Base-by-base conservation (phyloP, 2,797 vertebrate species). In the Argentina silus region DNA sequence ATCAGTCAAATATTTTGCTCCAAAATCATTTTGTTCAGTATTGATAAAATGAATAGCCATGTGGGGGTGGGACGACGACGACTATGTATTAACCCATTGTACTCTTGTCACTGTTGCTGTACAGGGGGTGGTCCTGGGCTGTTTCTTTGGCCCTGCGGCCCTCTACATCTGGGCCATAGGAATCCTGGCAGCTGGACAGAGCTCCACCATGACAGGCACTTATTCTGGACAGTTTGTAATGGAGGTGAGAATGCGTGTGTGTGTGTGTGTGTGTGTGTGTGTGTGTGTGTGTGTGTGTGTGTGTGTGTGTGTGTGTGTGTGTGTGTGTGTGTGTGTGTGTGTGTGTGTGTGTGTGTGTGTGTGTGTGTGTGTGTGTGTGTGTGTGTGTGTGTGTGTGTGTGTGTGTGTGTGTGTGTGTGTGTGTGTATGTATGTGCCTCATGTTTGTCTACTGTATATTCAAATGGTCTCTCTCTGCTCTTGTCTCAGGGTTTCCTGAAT, bases 141-240 rank as follows among this genome's bases (percentile, higher is more conserved):
- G 97, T 72, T 96, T 95, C 86, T 99, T 99, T 0, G 97, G 98
- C 17, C 94, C 96, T 0, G 97, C 95, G 0, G 94, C 97, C 0
- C 94, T 99, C 50, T 99, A 98, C 77, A 99, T 99, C 87, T 99
- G 98, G 98, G 97, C 98, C 0, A 88, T 99, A 0, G 98, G 97
- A 10, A 99, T 99, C 85, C 94, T 99, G 23, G 97, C 98, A 12
- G 98, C 98, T 0, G 97, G 98, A 50, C 97, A 98, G 91, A 99
- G 98, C 90, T 99, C 98, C 47, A 99, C 98, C 8, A 99, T 99
- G 98, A 98, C 97, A 0, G 98, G 97, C 59, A 99, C 98, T 0
- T 99, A 99, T 84, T 98, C 97, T 0, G 98, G 98, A 12, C 98
- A 99, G 92, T 99, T 99, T 67, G 97, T 98, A 53, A 99, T 99